Percentiles rank a stretch among this genome's conserved stretches.
These are phyloP conservation scores for Apamea anceps DNA, from an alignment of 2,888 invertebrate species.

Conservation along the genomic window DNA sequence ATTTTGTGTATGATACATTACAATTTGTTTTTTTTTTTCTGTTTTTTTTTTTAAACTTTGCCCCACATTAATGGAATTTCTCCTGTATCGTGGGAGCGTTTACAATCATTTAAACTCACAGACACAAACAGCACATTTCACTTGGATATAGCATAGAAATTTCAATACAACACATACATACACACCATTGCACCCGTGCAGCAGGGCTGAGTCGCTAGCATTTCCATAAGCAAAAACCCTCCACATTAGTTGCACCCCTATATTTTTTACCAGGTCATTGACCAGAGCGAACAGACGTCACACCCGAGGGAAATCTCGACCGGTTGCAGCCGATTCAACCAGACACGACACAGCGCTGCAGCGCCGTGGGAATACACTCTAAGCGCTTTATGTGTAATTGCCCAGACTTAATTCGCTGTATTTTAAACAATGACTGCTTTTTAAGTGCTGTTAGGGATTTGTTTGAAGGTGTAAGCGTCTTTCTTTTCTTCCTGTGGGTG, in stretches of 20 bases:
- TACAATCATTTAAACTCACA: too few species aligned
- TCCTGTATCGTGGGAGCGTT: too few species aligned
- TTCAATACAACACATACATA: too few species aligned
- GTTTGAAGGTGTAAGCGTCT: conserved; percentile 19
- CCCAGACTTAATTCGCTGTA: conserved; percentile 45
- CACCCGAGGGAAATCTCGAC: conserved; percentile 65
- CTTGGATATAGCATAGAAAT: too few species aligned
- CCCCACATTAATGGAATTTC: too few species aligned
- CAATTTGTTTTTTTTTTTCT: too few species aligned
- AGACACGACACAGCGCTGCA: conserved; percentile 62
- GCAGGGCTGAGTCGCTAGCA: background rate
- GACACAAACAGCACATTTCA: too few species aligned
- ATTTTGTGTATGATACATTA: too few species aligned
- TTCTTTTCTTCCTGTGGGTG: background rate
- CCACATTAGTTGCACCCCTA: conserved; percentile 10
- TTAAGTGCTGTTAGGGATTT: conserved; percentile 20
- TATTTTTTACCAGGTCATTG: conserved; percentile 62
- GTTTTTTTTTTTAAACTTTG: too few species aligned
- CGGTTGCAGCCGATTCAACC: conserved; percentile 57
- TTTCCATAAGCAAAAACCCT: conserved; percentile 5
- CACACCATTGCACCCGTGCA: background rate
- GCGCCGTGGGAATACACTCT: conserved; percentile 61
- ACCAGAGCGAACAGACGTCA: conserved; percentile 51
- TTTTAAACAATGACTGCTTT: conserved; percentile 53
- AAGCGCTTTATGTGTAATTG: conserved; percentile 64